Evolutionary conservation across 30 jellyfish, hydroid and myxozoan species (phyloP).

Genomic region (Clytia hemisphaerica): DNA sequence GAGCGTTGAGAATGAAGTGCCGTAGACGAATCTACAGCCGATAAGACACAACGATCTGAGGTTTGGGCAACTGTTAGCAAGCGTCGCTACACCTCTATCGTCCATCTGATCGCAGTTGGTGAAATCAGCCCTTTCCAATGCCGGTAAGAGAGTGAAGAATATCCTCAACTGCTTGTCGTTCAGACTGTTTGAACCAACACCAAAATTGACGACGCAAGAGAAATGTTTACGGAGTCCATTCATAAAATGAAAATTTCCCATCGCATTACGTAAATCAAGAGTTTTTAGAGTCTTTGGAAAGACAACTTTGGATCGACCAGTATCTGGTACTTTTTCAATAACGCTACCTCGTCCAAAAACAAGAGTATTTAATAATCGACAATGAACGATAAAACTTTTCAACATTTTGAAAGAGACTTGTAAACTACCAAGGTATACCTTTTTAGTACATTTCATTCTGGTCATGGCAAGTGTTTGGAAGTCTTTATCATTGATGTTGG

Average conservation of each 20-base stretch:
- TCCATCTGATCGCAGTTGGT: conserved; percentile 69
- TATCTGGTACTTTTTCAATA: conserved; percentile 30
- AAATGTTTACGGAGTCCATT: conserved; percentile 41
- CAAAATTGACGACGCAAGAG: conserved; percentile 38
- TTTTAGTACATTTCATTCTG: conserved; percentile 37
- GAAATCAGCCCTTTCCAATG: conserved; percentile 49
- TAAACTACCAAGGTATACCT: conserved; percentile 59
- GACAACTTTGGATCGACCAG: conserved; percentile 17
- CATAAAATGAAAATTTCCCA: conserved; percentile 80
- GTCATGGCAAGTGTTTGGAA: conserved; percentile 33
- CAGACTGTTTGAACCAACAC: conserved; percentile 64
- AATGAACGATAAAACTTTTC: conserved; percentile 30
- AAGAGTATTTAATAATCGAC: conserved; percentile 48
- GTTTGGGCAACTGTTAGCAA: conserved; percentile 45
- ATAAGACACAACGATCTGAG: conserved; percentile 71
- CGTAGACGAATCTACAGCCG: conserved; percentile 82
- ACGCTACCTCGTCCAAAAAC: conserved; percentile 69
- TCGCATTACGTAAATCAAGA: conserved; percentile 69
- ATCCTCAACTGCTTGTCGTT: conserved; percentile 40
- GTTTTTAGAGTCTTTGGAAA: conserved; percentile 54
- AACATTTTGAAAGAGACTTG: conserved; percentile 40
- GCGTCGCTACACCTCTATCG: conserved; percentile 51
- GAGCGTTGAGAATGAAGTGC: conserved; percentile 60
- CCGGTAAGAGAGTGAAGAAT: conserved; percentile 50
- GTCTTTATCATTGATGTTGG: conserved; percentile 16